A percentile compares a stretch with the other conserved stretches of the same genome.
These are phyloP conservation scores for Centrocercus urophasianus DNA, from an alignment of 2,113 vertebrate genomes.

Conservation along the genomic window DNA sequence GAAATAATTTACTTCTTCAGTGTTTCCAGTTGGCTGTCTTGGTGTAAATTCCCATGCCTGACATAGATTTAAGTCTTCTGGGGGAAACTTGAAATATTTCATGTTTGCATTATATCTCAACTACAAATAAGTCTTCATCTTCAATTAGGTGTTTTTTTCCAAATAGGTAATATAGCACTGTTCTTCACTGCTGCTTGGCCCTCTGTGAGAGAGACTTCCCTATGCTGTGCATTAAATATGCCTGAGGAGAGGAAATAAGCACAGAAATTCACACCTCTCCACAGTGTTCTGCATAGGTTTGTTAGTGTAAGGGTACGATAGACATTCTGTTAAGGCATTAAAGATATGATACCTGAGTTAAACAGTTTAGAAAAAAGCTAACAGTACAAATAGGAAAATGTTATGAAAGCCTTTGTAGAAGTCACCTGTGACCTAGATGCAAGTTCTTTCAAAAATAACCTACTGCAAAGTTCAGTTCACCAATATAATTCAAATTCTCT, in stretches of 20 bases:
- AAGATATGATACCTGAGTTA: accelerated
- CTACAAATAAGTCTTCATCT: neutral
- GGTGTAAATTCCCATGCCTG: neutral
- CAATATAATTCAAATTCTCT: neutral
- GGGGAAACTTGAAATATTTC: neutral
- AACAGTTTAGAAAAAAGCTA: neutral
- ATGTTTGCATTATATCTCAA: neutral
- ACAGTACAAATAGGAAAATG: neutral
- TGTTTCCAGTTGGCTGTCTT: neutral
- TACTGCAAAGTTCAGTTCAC: neutral
- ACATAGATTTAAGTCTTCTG: neutral
- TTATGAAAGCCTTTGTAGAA: neutral
- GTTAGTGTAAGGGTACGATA: neutral
- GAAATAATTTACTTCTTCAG: neutral
- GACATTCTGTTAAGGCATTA: neutral
- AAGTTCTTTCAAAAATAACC: neutral
- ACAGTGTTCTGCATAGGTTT: accelerated
- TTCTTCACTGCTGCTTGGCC: neutral
- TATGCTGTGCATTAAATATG: accelerated
- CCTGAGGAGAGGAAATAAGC: neutral
- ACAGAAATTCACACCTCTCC: neutral
- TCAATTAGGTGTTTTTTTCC: neutral
- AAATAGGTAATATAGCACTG: neutral
- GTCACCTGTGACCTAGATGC: neutral
- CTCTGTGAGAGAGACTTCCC: too few relatives aligned